phyloP scores from a whole-genome alignment of 2,797 vertebrate genomes.

The Calcarius lapponicus region DNA sequence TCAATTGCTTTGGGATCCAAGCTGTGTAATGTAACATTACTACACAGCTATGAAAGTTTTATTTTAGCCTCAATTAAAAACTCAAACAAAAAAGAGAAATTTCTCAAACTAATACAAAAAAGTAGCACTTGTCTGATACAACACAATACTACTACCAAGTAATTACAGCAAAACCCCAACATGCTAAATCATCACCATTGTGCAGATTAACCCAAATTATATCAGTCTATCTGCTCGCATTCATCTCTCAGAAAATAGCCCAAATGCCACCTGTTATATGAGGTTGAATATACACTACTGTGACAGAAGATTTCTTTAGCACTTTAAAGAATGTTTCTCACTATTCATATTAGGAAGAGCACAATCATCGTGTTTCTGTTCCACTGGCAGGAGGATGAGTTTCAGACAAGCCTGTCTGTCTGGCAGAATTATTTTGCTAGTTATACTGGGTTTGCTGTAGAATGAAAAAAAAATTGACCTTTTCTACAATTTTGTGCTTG shows the following conservation, averaged over 20 bases:
- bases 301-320: neutral
- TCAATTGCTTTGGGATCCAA: neutral
- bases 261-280: neutral
- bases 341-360: neutral
- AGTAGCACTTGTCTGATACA: neutral
- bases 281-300: neutral
- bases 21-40: neutral
- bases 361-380: neutral
- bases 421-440: neutral
- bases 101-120: neutral
- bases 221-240: neutral
- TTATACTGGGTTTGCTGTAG: neutral
- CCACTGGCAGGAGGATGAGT: neutral
- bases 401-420: neutral
- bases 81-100: neutral
- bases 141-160: neutral
- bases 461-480: neutral
- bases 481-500: neutral
- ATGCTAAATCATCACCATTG: neutral
- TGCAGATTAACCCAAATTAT: neutral
- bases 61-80: neutral
- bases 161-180: neutral
- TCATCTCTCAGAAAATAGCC: neutral
- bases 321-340: neutral
- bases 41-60: neutral